Conservation (phyloP, 1,140 invertebrate genomes). For the Trichomalopsis sarcophagae region DNA sequence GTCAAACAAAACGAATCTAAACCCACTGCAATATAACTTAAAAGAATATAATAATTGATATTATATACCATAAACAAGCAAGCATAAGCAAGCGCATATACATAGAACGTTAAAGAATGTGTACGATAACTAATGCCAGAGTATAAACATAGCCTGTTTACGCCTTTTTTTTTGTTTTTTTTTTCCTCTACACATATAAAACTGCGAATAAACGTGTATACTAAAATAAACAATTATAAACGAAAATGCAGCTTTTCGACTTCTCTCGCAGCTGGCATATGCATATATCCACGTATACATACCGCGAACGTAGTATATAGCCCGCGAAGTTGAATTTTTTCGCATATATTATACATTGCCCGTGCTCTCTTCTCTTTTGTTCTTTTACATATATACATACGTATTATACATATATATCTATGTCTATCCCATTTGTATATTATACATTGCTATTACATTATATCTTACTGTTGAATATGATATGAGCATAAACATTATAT, state of each 20-base stretch:
- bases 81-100: neutral
- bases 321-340: constrained; percentile 31
- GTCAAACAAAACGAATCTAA: constrained; percentile 32
- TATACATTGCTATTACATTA: neutral
- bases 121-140: constrained; percentile 34
- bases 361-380: constrained; percentile 40
- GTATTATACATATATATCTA: constrained; percentile 38
- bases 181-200: neutral
- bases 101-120: constrained; percentile 21
- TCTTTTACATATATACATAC: neutral
- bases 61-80: neutral
- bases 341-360: constrained; percentile 23
- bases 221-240: constrained; percentile 20
- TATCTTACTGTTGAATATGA: constrained; percentile 30
- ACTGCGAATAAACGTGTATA: neutral
- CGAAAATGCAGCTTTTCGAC: constrained; percentile 35
- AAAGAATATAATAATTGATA: neutral
- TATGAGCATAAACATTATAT: neutral
- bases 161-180: neutral
- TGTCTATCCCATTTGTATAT: constrained; percentile 25
- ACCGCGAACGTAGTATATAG: neutral
- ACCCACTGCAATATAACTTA: neutral
- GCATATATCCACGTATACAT: constrained; percentile 15
- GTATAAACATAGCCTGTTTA: constrained; percentile 35
- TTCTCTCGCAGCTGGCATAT: constrained; percentile 35